Evolutionary conservation across 30 jellyfish, hydroid and myxozoan genomes (phyloP), one percentile per base, ranked within the genome.

Genomic region (Chironex yamaguchii): DNA sequence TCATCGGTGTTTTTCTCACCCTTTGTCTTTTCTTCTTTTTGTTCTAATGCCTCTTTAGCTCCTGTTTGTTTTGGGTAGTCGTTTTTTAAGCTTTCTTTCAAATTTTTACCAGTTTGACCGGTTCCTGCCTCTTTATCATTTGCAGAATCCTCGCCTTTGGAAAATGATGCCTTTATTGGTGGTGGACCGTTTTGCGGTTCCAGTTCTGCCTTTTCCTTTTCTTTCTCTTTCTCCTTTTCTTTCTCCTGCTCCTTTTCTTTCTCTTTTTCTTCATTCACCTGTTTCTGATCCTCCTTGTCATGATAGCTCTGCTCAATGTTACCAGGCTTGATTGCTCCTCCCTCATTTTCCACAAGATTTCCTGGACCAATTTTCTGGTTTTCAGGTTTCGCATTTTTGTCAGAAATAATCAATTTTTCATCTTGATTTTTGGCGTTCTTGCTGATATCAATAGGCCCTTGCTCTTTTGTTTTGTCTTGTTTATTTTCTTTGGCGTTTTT

Each of bases 201-300:
- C 52, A 48, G 36, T 12, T 42, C 29, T 66, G 28, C 88, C 0
- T 50, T 32, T 1, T 22, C 84, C 9, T 52, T 22, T 12, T n/a
- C 29, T 0, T 22, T 6, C 53, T 42, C 75, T 14, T 29, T 3
- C 14, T 2, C 28, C 22, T 23, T 22, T 12, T 66, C 50, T 23
- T 67, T 76, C 4, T 24, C 70, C 23, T 65, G 82, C 70, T 48
- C 29, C 21, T 28, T 49, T 17, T 33, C 89, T 24, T 50, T 86
- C 30, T 49, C 90, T 31, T n/a, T 29, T 69, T 20, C 67, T 3
- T 58, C 73, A 3, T 58, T 58, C n/a, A n/a, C n/a, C n/a, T n/a
- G 23, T 52, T 52, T 52, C 69, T 2, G 69, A 2, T 52, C 26
- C 69, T 52, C 26, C 69, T 1, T 29, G 2, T 52, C 26, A 22